Conservation (phyloP, 1,140 invertebrate species). For the Magallana angulata region DNA sequence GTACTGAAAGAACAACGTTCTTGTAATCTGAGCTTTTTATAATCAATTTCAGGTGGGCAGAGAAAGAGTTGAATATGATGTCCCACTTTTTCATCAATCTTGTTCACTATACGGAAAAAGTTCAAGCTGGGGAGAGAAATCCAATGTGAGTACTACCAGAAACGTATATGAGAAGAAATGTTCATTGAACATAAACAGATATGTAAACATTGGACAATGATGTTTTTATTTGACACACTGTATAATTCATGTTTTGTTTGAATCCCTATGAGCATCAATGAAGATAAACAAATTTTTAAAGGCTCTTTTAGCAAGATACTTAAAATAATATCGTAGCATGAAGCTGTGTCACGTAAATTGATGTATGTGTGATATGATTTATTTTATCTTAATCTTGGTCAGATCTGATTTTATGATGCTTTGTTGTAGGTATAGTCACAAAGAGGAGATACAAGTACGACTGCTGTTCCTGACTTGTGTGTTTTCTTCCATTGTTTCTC, state of each 20-base stretch:
- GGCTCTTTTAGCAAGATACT: too few relatives aligned
- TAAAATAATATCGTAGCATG: too few relatives aligned
- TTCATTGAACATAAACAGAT: too few relatives aligned
- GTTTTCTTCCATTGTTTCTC: slow-evolving; percentile 93
- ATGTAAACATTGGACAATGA: too few relatives aligned
- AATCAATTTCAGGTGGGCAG: slow-evolving; percentile 87
- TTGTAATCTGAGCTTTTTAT: not conserved
- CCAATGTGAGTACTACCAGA: slow-evolving; percentile 64
- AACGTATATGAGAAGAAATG: too few relatives aligned
- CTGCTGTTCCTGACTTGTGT: slow-evolving; percentile 94
- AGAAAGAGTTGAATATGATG: slow-evolving; percentile 94
- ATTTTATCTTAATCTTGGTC: too few relatives aligned
- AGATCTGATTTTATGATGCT: not conserved
- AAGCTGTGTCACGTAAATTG: too few relatives aligned
- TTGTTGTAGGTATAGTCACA: slow-evolving; percentile 86
- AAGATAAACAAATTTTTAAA: too few relatives aligned
- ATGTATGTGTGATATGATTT: too few relatives aligned
- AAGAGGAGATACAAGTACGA: slow-evolving; percentile 93
- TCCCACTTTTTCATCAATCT: slow-evolving; percentile 93
- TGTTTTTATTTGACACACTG: too few relatives aligned
- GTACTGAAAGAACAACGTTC: slow-evolving; percentile 45
- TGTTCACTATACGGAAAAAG: slow-evolving; percentile 78
- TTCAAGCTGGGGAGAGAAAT: slow-evolving; percentile 56
- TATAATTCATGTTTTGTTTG: too few relatives aligned
- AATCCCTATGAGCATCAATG: too few relatives aligned